Percentiles rank a stretch among this genome's conserved stretches.
phyloP scores from a whole-genome alignment of 1,140 invertebrate genomes.

The Mactra quadrangularis region DNA sequence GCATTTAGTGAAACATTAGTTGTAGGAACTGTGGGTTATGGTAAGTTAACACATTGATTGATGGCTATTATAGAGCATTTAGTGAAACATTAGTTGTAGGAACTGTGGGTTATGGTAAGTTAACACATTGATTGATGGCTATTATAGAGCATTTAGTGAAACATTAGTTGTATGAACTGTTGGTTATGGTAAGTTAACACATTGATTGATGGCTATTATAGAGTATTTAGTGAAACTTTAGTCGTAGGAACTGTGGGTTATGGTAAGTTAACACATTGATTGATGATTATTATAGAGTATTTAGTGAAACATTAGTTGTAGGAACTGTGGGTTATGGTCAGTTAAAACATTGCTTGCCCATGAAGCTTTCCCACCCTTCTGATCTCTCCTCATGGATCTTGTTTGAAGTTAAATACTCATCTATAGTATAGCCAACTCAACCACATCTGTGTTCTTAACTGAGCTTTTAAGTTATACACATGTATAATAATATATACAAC shows the following conservation, averaged over 20 bases:
- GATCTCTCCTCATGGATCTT: no score
- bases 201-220: background rate
- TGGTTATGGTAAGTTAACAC: background rate
- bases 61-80: background rate
- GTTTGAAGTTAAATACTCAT: no score
- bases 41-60: conserved; percentile 56
- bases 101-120: background rate
- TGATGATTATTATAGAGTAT: conserved; percentile 89
- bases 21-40: conserved; percentile 69
- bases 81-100: background rate
- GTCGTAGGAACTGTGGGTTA: no score
- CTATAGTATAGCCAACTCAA: no score
- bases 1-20: conserved; percentile 68
- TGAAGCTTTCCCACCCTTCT: no score
- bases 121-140: background rate
- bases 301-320: conserved; percentile 68
- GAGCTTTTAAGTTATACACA: no score
- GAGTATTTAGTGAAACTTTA: background rate
- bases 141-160: background rate
- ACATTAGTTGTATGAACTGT: background rate
- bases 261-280: no score
- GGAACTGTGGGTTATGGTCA: conserved; percentile 71
- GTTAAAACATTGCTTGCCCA: no score
- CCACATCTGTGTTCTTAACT: no score
- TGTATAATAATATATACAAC: no score